Percentiles rank a stretch among this genome's conserved stretches.
phyloP scores from a whole-genome alignment of 1,140 invertebrate genomes.

The Mactra quadrangularis region DNA sequence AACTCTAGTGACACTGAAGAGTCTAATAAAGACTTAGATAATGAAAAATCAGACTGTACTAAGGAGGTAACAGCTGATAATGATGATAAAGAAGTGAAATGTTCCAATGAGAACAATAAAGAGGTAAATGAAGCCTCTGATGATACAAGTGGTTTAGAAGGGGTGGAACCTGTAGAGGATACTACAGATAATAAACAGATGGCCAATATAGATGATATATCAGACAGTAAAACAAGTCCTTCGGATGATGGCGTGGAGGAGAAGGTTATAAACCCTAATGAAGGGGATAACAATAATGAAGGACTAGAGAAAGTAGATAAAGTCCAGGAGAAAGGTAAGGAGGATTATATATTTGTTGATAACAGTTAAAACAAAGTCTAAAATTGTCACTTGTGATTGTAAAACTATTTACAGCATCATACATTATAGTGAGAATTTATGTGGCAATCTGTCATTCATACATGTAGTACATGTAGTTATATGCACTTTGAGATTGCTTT shows the following conservation, averaged over 20 bases:
- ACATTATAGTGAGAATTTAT: too few relatives aligned
- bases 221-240: slow-evolving; percentile 31
- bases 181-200: slow-evolving; percentile 45
- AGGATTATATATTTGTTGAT: background rate
- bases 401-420: too few relatives aligned
- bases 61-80: background rate
- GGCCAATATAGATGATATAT: slow-evolving; percentile 33
- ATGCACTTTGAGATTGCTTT: too few relatives aligned
- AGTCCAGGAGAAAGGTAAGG: slow-evolving; percentile 22
- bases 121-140: slow-evolving; percentile 8
- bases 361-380: background rate
- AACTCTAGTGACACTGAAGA: slow-evolving; percentile 17
- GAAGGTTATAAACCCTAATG: slow-evolving; percentile 28
- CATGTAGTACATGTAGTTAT: too few relatives aligned
- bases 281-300: slow-evolving; percentile 43
- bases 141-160: background rate
- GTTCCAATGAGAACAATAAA: slow-evolving; percentile 13
- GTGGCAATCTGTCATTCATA: too few relatives aligned
- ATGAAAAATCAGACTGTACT: slow-evolving; percentile 18
- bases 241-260: slow-evolving; percentile 41
- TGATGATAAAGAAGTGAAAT: background rate
- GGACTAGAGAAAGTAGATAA: slow-evolving; percentile 34
- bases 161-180: slow-evolving; percentile 25
- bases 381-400: background rate
- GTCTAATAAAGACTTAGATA: slow-evolving; percentile 3